Evolutionary conservation across 2,888 invertebrate species (phyloP).

Genomic region (Nemapogon koenigi): DNA sequence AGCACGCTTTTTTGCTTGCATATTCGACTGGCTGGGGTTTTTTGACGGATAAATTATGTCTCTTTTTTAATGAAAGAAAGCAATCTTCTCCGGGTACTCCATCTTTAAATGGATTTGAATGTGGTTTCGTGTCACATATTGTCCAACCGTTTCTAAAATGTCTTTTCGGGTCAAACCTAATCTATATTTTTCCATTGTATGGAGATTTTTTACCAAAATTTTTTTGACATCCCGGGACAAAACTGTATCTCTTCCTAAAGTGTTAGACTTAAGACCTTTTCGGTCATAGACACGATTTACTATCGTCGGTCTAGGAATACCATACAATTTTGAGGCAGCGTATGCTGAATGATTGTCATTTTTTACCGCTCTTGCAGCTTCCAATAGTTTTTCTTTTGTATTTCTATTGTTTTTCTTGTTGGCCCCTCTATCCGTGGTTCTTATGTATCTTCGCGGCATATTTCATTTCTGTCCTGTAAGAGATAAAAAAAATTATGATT

Average conservation of each 20-base stretch:
- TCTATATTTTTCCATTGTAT: neutral
- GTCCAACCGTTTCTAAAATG: neutral
- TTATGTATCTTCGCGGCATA: neutral
- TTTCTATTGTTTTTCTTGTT: too few relatives aligned
- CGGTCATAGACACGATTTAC: neutral
- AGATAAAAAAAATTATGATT: neutral
- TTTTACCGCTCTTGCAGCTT: neutral
- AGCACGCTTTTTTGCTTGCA: neutral
- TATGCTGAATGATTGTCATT: neutral
- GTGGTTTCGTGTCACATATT: conserved; percentile 1
- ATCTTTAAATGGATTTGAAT: neutral
- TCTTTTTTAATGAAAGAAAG: neutral
- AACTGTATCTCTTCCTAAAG: conserved; percentile 1
- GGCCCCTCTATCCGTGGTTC: conserved; percentile 1
- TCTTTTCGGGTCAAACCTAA: conserved; percentile 1
- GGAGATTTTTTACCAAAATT: neutral
- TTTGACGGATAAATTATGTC: neutral
- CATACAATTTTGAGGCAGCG: neutral
- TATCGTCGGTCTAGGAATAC: neutral
- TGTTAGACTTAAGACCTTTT: neutral
- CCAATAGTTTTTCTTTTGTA: conserved; percentile 1
- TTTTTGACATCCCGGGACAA: neutral
- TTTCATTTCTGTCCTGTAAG: neutral
- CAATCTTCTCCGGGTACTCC: neutral
- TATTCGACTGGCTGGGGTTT: neutral